Conservation (phyloP, 2,797 vertebrate species). For the Apogon talboti region DNA sequence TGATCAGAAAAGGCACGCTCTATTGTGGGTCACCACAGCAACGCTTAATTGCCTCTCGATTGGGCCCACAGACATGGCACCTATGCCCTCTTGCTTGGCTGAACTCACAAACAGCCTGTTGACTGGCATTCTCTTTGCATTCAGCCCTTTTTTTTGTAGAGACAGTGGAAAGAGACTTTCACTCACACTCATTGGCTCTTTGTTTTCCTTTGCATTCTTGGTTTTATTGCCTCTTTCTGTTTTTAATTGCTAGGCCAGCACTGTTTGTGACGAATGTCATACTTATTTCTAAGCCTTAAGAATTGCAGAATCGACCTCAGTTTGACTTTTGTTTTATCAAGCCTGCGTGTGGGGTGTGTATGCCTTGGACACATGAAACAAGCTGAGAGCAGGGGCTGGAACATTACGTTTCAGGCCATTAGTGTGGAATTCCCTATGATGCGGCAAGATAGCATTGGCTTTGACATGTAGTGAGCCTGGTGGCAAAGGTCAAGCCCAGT, state of each 20-base stretch:
- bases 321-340: slow-evolving; percentile 25
- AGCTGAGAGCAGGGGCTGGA: slow-evolving; percentile 25
- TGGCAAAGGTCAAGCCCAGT: slow-evolving; percentile 70
- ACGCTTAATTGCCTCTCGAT: slow-evolving; percentile 79
- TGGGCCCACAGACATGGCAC: slow-evolving; percentile 72
- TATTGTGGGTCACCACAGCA: slow-evolving; percentile 78
- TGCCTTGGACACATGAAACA: slow-evolving; percentile 35
- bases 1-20: slow-evolving; percentile 73
- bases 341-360: slow-evolving; percentile 18
- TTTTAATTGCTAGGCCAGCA: slow-evolving; percentile 50
- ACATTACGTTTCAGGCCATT: slow-evolving; percentile 56
- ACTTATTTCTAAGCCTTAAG: slow-evolving; percentile 20
- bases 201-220: slow-evolving; percentile 45
- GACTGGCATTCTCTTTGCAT: slow-evolving; percentile 50
- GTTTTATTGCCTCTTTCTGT: slow-evolving; percentile 39
- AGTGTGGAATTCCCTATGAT: slow-evolving; percentile 73
- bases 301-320: slow-evolving; percentile 3
- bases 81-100: slow-evolving; percentile 60
- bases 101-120: slow-evolving; percentile 51
- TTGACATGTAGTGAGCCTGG: slow-evolving; percentile 58
- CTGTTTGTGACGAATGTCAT: slow-evolving; percentile 48
- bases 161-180: slow-evolving; percentile 22
- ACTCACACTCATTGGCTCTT: slow-evolving; percentile 28
- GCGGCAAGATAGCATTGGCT: slow-evolving; percentile 60
- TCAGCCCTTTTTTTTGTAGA: slow-evolving; percentile 29